phyloP scores from a whole-genome alignment of 2,113 vertebrate species.

The Seriola dumerili region DNA sequence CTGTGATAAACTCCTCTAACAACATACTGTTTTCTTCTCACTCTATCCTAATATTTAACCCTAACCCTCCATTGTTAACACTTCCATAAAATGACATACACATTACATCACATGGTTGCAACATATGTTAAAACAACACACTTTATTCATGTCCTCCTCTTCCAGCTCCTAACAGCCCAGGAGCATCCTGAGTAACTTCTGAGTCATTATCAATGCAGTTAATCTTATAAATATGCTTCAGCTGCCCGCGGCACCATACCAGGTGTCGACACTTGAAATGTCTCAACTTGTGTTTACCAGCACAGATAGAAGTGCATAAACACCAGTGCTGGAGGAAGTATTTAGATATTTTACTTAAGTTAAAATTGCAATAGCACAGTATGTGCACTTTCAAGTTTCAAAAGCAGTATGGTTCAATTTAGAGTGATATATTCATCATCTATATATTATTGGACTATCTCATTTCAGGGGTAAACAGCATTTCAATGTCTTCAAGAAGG shows the following conservation, averaged over 20 bases:
- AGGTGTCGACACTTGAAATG: constrained; percentile 23
- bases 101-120: background rate
- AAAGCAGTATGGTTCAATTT: background rate
- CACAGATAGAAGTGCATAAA: background rate
- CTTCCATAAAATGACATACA: constrained; percentile 1
- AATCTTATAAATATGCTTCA: constrained; percentile 3
- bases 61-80: background rate
- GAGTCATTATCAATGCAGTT: constrained; percentile 17
- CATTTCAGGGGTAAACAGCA: background rate
- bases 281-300: constrained; percentile 49
- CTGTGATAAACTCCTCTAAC: background rate
- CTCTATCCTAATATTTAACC: background rate
- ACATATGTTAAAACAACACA: background rate
- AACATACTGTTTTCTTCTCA: background rate
- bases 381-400: background rate
- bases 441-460: background rate
- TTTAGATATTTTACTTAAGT: background rate
- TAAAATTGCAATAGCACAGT: no score
- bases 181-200: background rate
- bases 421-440: background rate
- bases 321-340: background rate
- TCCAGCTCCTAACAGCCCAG: background rate
- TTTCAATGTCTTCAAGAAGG: background rate
- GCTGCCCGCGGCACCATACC: background rate
- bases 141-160: background rate